A percentile compares a stretch with the other conserved stretches of the same genome.
Conservation (phyloP, 2,113 vertebrate genomes). For the Gallinago media region DNA sequence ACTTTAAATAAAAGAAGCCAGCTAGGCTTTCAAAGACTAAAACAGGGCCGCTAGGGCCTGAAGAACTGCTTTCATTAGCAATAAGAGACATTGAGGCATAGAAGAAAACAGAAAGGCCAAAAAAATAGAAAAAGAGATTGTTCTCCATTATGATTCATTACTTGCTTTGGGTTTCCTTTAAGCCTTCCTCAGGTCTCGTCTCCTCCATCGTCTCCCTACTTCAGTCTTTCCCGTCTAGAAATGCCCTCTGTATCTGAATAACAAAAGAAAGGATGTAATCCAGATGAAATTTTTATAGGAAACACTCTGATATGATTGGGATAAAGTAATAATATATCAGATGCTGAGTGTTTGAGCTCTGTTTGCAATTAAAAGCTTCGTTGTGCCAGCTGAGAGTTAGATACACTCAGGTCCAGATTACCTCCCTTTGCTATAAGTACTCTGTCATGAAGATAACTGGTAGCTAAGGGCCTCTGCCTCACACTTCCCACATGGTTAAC, state of each 20-base stretch:
- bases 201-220: neutral
- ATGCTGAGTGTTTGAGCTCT: neutral
- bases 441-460: accelerated
- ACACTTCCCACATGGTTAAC: neutral
- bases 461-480: neutral
- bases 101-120: neutral
- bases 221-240: neutral
- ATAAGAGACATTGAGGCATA: neutral
- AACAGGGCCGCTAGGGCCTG: neutral
- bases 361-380: neutral
- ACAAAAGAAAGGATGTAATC: neutral
- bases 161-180: neutral
- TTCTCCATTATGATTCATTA: neutral
- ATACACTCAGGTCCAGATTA: neutral
- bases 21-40: neutral
- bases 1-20: neutral
- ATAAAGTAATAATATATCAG: neutral
- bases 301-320: neutral
- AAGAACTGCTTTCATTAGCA: neutral
- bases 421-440: neutral
- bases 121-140: neutral
- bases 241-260: neutral
- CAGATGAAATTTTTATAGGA: neutral
- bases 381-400: neutral
- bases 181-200: neutral